Percentiles rank a stretch among this genome's conserved stretches.
phyloP scores from a whole-genome alignment of 53 echinoderm and acorn worm species.

The Paelopatides confundens region DNA sequence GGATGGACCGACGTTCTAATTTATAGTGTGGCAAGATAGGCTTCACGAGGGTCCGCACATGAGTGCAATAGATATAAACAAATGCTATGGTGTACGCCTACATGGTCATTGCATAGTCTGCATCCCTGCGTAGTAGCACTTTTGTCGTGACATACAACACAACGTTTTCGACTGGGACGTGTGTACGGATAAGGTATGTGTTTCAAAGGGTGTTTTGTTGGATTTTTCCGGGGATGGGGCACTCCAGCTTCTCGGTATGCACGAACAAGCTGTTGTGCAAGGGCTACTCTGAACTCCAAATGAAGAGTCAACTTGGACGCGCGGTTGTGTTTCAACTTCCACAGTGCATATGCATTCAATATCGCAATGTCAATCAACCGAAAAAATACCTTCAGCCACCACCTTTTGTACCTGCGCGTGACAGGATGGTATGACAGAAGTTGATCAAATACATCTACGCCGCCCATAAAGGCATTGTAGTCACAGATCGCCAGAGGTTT shows the following conservation, averaged over 20 bases:
- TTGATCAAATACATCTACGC: constrained; percentile 16
- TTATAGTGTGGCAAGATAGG: too few relatives aligned
- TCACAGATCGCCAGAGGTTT: neutral
- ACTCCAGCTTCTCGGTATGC: too few relatives aligned
- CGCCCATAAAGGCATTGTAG: neutral
- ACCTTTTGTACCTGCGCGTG: neutral
- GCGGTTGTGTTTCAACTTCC: constrained; percentile 13
- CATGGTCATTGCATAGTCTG: too few relatives aligned
- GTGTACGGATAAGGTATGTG: too few relatives aligned
- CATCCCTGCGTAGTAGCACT: too few relatives aligned
- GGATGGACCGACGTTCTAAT: too few relatives aligned
- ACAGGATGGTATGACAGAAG: constrained; percentile 10
- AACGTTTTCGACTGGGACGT: too few relatives aligned
- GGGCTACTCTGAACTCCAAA: neutral
- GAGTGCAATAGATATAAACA: too few relatives aligned
- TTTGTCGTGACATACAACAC: too few relatives aligned
- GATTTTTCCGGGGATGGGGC: neutral
- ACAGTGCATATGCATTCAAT: constrained; percentile 24
- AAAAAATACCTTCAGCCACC: constrained; percentile 19
- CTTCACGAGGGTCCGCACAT: too few relatives aligned
- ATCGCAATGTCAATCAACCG: neutral
- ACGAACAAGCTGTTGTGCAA: neutral
- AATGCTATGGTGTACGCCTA: too few relatives aligned
- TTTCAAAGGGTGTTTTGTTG: too few relatives aligned
- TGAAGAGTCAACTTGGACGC: neutral